Evolutionary conservation across 2,113 vertebrate species (phyloP).

Genomic region (Nansenia antarctica): DNA sequence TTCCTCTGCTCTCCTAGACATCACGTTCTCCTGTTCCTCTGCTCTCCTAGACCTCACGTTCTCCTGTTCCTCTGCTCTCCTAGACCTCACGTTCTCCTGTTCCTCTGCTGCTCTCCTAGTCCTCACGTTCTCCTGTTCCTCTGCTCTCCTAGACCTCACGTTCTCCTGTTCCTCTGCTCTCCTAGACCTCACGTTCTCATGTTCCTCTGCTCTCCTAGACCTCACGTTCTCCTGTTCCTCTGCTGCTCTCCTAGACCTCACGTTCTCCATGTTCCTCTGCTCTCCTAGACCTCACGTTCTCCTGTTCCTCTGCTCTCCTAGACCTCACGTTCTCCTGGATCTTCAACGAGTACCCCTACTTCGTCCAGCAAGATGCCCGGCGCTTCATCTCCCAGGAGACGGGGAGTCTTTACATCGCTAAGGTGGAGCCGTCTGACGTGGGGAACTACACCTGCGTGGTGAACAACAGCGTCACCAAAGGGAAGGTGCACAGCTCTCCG

Average conservation of each 20-base stretch:
- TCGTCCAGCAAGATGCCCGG: conserved; percentile 89
- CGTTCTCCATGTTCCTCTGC: conserved; percentile 93
- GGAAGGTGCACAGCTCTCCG: conserved; percentile 84
- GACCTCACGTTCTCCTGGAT: conserved; percentile 90
- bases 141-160: conserved; percentile 75
- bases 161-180: conserved; percentile 89
- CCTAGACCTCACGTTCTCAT: conserved; percentile 4
- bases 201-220: conserved; percentile 67
- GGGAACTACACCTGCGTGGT: conserved; percentile 94
- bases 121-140: conserved; percentile 7
- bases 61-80: background rate
- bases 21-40: conserved; percentile 88
- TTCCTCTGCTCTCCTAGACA: conserved; percentile 67
- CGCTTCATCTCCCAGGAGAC: conserved; percentile 95
- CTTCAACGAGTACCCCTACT: conserved; percentile 91
- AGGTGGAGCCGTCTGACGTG: conserved; percentile 89
- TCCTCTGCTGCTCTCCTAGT: too few relatives aligned
- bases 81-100: conserved; percentile 88
- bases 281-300: conserved; percentile 3
- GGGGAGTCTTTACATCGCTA: conserved; percentile 91
- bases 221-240: conserved; percentile 80
- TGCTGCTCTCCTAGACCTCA: conserved; percentile 74
- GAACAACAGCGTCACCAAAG: conserved; percentile 78
- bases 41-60: conserved; percentile 8
- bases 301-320: conserved; percentile 48